Evolutionary conservation across 2,888 invertebrate genomes (phyloP).

Genomic region (Andrena marginata): DNA sequence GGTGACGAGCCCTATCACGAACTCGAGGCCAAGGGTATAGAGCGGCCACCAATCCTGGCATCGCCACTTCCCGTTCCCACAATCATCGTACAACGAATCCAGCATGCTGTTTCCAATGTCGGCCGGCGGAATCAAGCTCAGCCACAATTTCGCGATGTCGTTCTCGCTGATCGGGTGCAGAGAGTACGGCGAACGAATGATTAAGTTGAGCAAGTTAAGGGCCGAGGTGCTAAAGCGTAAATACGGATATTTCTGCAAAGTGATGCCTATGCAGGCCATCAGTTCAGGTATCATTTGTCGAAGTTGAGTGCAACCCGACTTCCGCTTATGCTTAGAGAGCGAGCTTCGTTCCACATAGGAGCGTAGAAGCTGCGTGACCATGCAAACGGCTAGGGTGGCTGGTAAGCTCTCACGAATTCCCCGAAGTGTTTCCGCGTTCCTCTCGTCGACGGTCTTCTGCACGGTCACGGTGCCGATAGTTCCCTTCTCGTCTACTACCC

Average conservation of each 20-base stretch:
- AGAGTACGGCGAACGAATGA: constrained; percentile 78
- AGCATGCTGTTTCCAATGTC: constrained; percentile 81
- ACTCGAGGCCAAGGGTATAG: constrained; percentile 81
- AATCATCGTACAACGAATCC: constrained; percentile 80
- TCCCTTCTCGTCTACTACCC: constrained; percentile 54
- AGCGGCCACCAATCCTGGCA: constrained; percentile 84
- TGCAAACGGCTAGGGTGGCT: constrained; percentile 79
- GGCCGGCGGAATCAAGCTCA: constrained; percentile 80
- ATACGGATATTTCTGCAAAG: constrained; percentile 79
- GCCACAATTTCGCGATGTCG: constrained; percentile 80
- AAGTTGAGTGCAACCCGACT: constrained; percentile 76
- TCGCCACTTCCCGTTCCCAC: constrained; percentile 77
- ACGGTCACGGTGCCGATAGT: constrained; percentile 19
- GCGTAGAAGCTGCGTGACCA: constrained; percentile 80
- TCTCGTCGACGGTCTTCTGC: constrained; percentile 58
- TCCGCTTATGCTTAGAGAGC: constrained; percentile 64
- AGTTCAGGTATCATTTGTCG: constrained; percentile 81
- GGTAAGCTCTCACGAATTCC: constrained; percentile 78
- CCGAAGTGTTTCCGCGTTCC: constrained; percentile 65
- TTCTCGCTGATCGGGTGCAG: constrained; percentile 79
- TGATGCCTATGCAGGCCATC: constrained; percentile 77
- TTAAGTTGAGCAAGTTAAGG: constrained; percentile 77
- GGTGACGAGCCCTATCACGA: constrained; percentile 79
- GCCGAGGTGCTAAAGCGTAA: constrained; percentile 80
- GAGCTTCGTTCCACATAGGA: constrained; percentile 62